Conservation (phyloP, 1,140 invertebrate species). For the Drosophila insularis region DNA sequence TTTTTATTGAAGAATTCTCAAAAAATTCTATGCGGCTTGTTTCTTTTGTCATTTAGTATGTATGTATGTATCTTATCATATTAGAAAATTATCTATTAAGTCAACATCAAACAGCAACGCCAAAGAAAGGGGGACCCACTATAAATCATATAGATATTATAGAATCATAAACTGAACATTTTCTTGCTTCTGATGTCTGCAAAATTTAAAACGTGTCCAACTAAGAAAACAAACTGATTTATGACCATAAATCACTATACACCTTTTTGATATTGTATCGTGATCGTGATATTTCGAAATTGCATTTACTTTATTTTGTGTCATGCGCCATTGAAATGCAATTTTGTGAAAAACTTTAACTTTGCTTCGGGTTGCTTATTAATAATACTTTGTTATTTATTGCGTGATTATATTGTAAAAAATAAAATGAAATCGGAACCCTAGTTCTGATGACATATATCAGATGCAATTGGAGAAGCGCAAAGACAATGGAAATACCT, state of each 20-base stretch:
- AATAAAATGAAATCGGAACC: constrained; percentile 35
- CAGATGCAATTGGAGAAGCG: constrained; percentile 29
- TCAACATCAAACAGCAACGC: constrained; percentile 63
- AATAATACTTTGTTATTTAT: constrained; percentile 4
- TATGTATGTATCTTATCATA: constrained; percentile 57
- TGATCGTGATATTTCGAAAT: constrained; percentile 18
- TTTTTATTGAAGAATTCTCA: constrained; percentile 24
- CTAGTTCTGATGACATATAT: constrained; percentile 39
- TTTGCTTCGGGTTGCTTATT: constrained; percentile 18
- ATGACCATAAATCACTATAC: background rate
- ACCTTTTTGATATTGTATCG: constrained; percentile 18
- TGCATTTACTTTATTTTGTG: constrained; percentile 31
- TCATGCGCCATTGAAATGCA: constrained; percentile 61
- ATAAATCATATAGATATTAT: constrained; percentile 66
- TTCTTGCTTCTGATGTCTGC: constrained; percentile 37
- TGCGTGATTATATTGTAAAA: constrained; percentile 40
- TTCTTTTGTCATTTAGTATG: constrained; percentile 10
- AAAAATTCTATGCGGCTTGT: constrained; percentile 6
- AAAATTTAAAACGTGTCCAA: constrained; percentile 57
- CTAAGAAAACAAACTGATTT: constrained; percentile 12
- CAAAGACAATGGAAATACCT: background rate
- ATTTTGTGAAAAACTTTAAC: constrained; percentile 26
- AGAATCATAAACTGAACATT: constrained; percentile 8
- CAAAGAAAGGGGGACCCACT: constrained; percentile 10
- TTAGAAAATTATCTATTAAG: constrained; percentile 46